Base-by-base conservation (phyloP, 2,797 vertebrate species). In the Eurystomus glaucurus region DNA sequence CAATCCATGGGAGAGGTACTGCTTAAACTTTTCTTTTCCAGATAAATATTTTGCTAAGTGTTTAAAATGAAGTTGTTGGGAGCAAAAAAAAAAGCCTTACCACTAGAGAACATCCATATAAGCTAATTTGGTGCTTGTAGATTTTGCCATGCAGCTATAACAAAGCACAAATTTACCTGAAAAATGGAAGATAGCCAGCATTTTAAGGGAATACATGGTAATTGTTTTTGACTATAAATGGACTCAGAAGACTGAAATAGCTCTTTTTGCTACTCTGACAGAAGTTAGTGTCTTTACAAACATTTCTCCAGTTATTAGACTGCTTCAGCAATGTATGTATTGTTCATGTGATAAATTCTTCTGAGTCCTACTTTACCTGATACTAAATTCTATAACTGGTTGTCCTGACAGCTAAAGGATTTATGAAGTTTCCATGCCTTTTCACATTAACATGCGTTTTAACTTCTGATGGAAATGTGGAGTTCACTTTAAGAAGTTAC, bases 91-190 rank as follows among this genome's bases (percentile, higher is more conserved):
- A 17, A 31, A 48, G 10, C 6, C 17, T 9, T 72, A 9, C 26
- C 80, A 21, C 20, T 41, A 76, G 46, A 81, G 51, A 69, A 66
- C 41, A 37, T 52, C 28, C 11, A 15, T 69, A 81, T 69, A 55
- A 70, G 28, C 4, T 86, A 43, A n/a, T 78, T 51, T 78, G 54
- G 14, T 82, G 60, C 55, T 79, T 11, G 10, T 20, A 64, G 57
- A 60, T 13, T 71, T 83, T 64, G n/a, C 18, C 35, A 48, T 25
- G n/a, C 5, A 76, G n/a, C 25, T 77, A 22, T 82, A 70, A 74
- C n/a, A 90, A 79, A 87, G 35, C 15, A 87, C 31, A 54, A 22
- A 81, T 78, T 86, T 86, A 94, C 88, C 90, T 93, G 85, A 92
- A 96, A 81, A 16, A 15, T 86, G 62, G 91, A 95, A 90, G 55